Evolutionary conservation across 1,140 invertebrate genomes (phyloP).

Genomic region (Saccostrea cuccullata): DNA sequence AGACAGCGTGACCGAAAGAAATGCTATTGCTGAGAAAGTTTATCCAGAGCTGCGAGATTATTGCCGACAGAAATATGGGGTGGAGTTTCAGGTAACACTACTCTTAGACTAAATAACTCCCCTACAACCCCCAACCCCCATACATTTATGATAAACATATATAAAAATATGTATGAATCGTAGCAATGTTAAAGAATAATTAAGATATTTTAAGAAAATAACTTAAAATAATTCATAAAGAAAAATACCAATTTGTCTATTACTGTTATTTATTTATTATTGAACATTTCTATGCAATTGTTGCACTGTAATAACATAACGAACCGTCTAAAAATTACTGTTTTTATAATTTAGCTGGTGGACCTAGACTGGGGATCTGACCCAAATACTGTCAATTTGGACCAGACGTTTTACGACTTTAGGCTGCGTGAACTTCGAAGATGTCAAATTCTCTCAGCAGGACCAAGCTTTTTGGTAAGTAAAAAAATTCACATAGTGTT

Average conservation of each 20-base stretch:
- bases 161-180: neutral
- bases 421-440: conserved; percentile 98
- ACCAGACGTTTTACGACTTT: conserved; percentile 97
- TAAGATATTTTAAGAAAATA: too few species aligned
- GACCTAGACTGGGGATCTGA: conserved; percentile 95
- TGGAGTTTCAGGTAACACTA: conserved; percentile 79
- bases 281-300: neutral
- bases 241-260: neutral
- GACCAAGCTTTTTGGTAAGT: conserved; percentile 94
- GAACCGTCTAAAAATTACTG: neutral
- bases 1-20: conserved; percentile 72
- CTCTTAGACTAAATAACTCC: neutral
- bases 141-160: neutral
- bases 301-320: neutral
- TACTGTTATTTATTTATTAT: neutral
- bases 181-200: too few species aligned
- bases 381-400: conserved; percentile 92
- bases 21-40: conserved; percentile 67
- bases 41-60: conserved; percentile 73
- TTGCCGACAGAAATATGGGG: conserved; percentile 68
- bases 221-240: too few species aligned
- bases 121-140: neutral
- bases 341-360: conserved; percentile 86
- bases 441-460: conserved; percentile 96
- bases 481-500: neutral